Conservation (phyloP, 1,140 invertebrate species). For the Phocides pigmalion region DNA sequence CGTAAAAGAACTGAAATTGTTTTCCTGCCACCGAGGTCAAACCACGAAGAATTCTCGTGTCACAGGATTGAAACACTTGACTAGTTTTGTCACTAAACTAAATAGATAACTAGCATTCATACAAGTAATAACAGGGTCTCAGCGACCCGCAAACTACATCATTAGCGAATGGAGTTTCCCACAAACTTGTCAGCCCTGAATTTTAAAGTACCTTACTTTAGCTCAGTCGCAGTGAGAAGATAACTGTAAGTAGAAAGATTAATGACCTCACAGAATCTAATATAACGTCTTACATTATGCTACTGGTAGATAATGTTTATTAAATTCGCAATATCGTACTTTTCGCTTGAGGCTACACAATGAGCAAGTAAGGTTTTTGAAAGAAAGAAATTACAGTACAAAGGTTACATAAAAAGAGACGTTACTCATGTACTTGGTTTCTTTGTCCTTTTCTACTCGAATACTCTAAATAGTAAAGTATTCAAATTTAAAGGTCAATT, state of each 20-base stretch:
- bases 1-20: too few species aligned
- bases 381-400: background rate
- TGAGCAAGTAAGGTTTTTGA: too few species aligned
- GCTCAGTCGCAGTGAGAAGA: conserved; percentile 1
- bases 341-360: too few species aligned
- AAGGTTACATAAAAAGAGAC: too few species aligned
- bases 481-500: too few species aligned
- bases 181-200: conserved; percentile 26
- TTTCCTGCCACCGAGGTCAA: too few species aligned
- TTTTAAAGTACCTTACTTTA: conserved; percentile 24
- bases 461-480: too few species aligned
- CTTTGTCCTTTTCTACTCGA: too few species aligned
- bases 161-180: conserved; percentile 8
- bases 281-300: conserved; percentile 15
- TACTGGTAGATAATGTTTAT: conserved; percentile 15
- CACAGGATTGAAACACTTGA: too few species aligned
- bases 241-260: conserved; percentile 21
- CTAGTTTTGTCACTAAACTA: background rate
- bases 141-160: conserved; percentile 15
- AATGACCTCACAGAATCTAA: conserved; percentile 14
- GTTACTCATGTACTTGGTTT: too few species aligned
- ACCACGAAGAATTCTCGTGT: too few species aligned
- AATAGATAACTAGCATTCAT: background rate
- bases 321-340: background rate
- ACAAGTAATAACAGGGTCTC: conserved; percentile 10